phyloP scores from a whole-genome alignment of 2,888 invertebrate species.

The Eupeodes latifasciatus region DNA sequence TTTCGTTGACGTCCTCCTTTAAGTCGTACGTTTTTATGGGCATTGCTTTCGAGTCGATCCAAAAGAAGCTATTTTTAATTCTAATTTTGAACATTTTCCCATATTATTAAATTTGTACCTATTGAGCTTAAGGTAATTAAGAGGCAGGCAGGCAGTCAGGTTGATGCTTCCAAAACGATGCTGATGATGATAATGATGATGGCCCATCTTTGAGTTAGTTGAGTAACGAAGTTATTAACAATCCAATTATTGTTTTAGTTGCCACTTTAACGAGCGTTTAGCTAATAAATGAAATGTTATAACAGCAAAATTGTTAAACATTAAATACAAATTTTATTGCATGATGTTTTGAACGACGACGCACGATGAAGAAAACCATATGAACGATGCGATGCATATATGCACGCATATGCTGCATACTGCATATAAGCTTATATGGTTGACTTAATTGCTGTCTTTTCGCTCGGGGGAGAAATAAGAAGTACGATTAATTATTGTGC shows the following conservation, averaged over 20 bases:
- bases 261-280: slow-evolving; percentile 27
- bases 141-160: background rate
- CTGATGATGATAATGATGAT: no score
- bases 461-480: no score
- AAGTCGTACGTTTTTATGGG: background rate
- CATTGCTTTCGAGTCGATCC: background rate
- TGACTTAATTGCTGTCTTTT: no score
- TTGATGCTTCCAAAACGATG: background rate
- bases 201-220: background rate
- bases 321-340: slow-evolving; percentile 6
- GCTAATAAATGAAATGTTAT: background rate
- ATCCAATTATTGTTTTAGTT: slow-evolving; percentile 25
- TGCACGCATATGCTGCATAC: no score
- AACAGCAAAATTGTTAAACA: background rate
- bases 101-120: background rate
- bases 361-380: no score
- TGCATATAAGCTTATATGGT: no score
- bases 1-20: background rate
- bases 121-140: background rate
- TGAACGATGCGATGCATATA: no score
- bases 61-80: background rate
- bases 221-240: background rate
- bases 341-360: background rate
- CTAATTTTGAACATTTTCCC: slow-evolving; percentile 11
- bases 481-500: no score